Conservation (phyloP, 1,140 invertebrate genomes). For the Zaprionus lachaisei region DNA sequence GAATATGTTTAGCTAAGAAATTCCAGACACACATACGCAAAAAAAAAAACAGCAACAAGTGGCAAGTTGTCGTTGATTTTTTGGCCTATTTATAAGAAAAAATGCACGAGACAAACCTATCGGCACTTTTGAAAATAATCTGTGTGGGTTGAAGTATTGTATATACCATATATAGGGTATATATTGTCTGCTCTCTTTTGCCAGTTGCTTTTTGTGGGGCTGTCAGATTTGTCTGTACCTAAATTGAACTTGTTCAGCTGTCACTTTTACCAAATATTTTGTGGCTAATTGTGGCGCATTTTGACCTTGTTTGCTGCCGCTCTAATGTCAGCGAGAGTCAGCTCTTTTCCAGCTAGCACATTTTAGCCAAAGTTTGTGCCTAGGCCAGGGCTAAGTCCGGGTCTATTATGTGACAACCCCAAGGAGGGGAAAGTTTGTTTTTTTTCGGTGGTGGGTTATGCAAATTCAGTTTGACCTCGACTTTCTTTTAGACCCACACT, state of each 20-base stretch:
- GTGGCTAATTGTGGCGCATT: slow-evolving; percentile 47
- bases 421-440: not conserved
- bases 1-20: slow-evolving; percentile 40
- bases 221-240: slow-evolving; percentile 31
- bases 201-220: slow-evolving; percentile 5
- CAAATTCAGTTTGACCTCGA: slow-evolving; percentile 32
- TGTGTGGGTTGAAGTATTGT: slow-evolving; percentile 1
- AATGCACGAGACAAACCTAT: slow-evolving; percentile 1
- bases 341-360: slow-evolving; percentile 5
- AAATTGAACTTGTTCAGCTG: slow-evolving; percentile 42
- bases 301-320: slow-evolving; percentile 35
- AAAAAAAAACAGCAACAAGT: not conserved
- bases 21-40: slow-evolving; percentile 22
- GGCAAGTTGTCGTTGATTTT: slow-evolving; percentile 17
- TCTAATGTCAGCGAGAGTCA: slow-evolving; percentile 12
- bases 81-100: slow-evolving; percentile 1
- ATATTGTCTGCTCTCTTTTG: slow-evolving; percentile 8
- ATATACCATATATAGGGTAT: slow-evolving; percentile 8
- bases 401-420: slow-evolving; percentile 9
- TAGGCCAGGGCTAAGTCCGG: not conserved
- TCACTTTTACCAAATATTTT: slow-evolving; percentile 39
- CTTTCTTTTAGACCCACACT: slow-evolving; percentile 10
- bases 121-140: not conserved
- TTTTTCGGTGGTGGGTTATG: slow-evolving; percentile 44
- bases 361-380: slow-evolving; percentile 1